These are phyloP conservation scores for Anas georgica DNA, from an alignment of 2,797 vertebrate genomes.

Conservation along the genomic window DNA sequence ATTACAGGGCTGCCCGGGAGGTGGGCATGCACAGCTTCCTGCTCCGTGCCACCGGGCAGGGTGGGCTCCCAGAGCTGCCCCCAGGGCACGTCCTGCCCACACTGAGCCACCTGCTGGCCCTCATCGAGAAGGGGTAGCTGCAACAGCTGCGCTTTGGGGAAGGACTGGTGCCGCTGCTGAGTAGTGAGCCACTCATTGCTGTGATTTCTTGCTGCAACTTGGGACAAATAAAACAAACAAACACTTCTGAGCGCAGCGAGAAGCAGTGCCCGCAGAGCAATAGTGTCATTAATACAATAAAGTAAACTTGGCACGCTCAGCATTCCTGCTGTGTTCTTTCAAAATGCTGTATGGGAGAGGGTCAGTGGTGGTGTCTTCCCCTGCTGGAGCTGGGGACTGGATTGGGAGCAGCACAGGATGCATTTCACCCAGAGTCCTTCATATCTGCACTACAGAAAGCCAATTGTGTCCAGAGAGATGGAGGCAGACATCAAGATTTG, in stretches of 20 bases:
- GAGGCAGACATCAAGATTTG: not conserved
- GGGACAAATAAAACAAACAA: rapidly evolving
- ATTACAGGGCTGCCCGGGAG: constrained; percentile 85
- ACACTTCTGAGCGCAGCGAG: rapidly evolving
- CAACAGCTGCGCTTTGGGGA: rapidly evolving
- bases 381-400: rapidly evolving
- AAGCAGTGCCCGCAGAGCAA: rapidly evolving
- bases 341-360: not conserved
- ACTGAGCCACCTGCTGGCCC: constrained; percentile 62
- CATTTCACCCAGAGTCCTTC: too few relatives aligned
- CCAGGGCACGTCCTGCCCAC: constrained; percentile 73
- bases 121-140: constrained; percentile 53
- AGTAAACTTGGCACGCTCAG: not conserved
- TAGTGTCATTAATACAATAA: not conserved
- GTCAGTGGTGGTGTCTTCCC: too few relatives aligned
- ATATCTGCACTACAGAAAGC: not conserved
- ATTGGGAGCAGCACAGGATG: not conserved
- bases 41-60: constrained; percentile 49
- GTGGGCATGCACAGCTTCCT: constrained; percentile 88
- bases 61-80: not conserved
- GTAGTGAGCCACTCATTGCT: rapidly evolving
- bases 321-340: not conserved
- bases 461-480: not conserved
- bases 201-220: not conserved
- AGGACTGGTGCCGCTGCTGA: rapidly evolving